Percentiles rank a stretch among this genome's conserved stretches.
Evolutionary conservation across 2,888 invertebrate species (phyloP).

Genomic region (Morpho achilles): DNA sequence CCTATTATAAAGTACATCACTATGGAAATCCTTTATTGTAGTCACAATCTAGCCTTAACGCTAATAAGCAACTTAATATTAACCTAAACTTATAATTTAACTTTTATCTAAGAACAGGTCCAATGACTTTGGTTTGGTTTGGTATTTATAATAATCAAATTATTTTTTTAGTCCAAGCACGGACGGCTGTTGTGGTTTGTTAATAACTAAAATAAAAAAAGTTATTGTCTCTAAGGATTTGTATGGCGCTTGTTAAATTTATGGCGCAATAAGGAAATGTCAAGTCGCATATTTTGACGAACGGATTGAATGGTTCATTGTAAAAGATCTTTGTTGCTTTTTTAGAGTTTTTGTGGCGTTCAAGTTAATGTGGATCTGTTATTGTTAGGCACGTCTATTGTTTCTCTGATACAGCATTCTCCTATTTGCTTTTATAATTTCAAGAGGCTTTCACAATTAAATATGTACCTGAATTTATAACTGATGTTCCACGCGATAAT

Average conservation of each 20-base stretch:
- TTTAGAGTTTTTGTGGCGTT: conserved; percentile 52
- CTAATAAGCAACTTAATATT: too few relatives aligned
- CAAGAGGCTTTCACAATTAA: conserved; percentile 52
- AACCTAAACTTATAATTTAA: too few relatives aligned
- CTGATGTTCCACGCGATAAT: too few relatives aligned
- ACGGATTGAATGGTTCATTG: conserved; percentile 74
- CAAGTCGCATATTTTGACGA: conserved; percentile 68
- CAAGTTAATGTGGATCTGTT: conserved; percentile 51
- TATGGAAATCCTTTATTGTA: too few relatives aligned
- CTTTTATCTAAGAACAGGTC: too few relatives aligned
- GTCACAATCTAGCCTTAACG: too few relatives aligned
- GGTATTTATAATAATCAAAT: background rate
- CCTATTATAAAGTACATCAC: too few relatives aligned
- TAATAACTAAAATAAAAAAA: conserved; percentile 23
- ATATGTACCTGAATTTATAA: background rate
- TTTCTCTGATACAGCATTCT: conserved; percentile 51
- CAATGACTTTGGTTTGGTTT: too few relatives aligned
- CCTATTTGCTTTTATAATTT: conserved; percentile 63
- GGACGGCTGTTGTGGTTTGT: conserved; percentile 2
- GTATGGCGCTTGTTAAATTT: conserved; percentile 62
- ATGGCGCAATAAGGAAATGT: conserved; percentile 75
- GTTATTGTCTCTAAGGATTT: conserved; percentile 38
- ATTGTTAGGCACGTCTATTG: conserved; percentile 61
- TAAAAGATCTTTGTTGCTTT: conserved; percentile 55
- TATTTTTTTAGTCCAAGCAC: background rate